Conservation (phyloP, 2,888 invertebrate genomes). For the Heteromyza rotundicornis region DNA sequence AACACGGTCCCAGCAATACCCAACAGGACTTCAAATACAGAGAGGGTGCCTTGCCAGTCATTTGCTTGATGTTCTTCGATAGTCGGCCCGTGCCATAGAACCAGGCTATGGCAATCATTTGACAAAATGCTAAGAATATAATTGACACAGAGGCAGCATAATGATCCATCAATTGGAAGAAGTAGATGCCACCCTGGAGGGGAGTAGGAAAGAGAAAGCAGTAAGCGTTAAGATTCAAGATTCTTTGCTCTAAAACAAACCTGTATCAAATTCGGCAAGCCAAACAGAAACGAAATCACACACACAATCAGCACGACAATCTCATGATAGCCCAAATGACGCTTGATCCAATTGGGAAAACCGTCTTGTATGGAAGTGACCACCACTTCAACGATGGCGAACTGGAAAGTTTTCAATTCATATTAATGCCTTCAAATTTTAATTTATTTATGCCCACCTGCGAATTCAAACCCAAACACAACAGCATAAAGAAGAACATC, state of each 20-base stretch:
- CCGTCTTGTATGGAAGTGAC: constrained; percentile 94
- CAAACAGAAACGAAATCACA: constrained; percentile 80
- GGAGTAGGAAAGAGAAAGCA: constrained; percentile 4
- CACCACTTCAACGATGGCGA: constrained; percentile 93
- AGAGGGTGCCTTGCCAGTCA: constrained; percentile 84
- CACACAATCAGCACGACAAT: constrained; percentile 84
- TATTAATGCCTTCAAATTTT: neutral
- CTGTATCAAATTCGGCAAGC: constrained; percentile 87
- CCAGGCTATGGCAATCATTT: constrained; percentile 91
- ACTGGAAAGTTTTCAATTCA: constrained; percentile 64
- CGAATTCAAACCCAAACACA: constrained; percentile 86
- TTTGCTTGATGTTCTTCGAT: constrained; percentile 84
- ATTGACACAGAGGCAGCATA: constrained; percentile 93
- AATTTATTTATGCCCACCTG: constrained; percentile 68
- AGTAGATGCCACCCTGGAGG: constrained; percentile 88
- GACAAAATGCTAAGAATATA: constrained; percentile 91
- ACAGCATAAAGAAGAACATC: constrained; percentile 88
- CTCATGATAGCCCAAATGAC: constrained; percentile 83
- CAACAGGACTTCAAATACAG: constrained; percentile 86
- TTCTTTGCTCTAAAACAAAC: constrained; percentile 57
- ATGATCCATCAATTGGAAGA: constrained; percentile 90
- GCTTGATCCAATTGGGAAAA: constrained; percentile 86
- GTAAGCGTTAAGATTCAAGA: neutral
- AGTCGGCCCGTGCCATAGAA: constrained; percentile 85
- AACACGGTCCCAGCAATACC: constrained; percentile 79